These are phyloP conservation scores for Ptilonorhynchus violaceus DNA, from an alignment of 2,113 vertebrate species.

Conservation along the genomic window DNA sequence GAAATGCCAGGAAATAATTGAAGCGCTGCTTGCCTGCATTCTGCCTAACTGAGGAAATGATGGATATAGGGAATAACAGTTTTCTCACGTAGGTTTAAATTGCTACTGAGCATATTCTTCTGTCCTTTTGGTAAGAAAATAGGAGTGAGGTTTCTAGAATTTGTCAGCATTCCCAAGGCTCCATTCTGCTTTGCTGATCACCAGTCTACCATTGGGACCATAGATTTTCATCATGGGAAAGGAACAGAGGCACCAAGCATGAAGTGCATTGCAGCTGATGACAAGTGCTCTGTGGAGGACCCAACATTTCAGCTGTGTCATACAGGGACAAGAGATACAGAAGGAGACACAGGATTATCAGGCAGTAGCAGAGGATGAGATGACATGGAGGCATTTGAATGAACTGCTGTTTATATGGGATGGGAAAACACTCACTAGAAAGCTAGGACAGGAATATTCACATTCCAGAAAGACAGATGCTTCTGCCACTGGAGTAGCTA, in stretches of 20 bases:
- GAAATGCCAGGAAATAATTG: neutral
- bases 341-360: neutral
- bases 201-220: neutral
- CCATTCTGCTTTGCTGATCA: neutral
- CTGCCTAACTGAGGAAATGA: neutral
- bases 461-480: neutral
- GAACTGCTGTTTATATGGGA: neutral
- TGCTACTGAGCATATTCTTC: neutral
- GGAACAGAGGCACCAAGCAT: neutral
- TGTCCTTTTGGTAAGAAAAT: neutral
- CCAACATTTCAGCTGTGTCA: neutral
- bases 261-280: neutral
- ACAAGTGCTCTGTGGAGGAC: neutral
- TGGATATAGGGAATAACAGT: neutral
- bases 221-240: neutral
- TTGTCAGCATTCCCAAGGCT: neutral
- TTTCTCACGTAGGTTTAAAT: neutral
- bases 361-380: neutral
- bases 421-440: neutral
- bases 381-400: neutral
- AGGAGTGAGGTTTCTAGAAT: neutral
- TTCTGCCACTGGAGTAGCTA: neutral
- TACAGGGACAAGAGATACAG: neutral
- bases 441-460: neutral
- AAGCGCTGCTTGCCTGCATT: neutral